Evolutionary conservation across 2,797 vertebrate species (phyloP), one percentile per base, ranked within the genome.

Genomic region (Pipistrellus pygmaeus): DNA sequence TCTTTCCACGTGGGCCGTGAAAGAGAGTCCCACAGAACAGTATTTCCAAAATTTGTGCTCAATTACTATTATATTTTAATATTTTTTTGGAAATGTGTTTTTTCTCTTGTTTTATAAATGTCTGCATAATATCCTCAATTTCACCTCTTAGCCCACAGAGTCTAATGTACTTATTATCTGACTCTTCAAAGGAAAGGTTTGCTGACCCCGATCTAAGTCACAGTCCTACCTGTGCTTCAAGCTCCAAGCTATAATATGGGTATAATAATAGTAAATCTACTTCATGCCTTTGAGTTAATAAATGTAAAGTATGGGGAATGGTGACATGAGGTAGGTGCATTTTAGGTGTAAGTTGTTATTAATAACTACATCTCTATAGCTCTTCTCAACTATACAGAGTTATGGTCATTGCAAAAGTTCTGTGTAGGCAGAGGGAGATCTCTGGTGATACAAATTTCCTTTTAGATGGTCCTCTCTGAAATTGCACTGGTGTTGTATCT

Each of bases 401-500:
- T 41, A 18, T 30, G 38, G n/a, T 57, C 35, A 71, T 44, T 69
- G 41, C 8, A 17, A 66, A 64, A 66, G 18, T 6, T 83, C 51
- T 57, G 13, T 48, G 69, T 35, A 51, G 20, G 41, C 14, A 87
- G 23, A 94, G 41, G 66, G 57, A 93, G 51, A 20, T 30, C 13
- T 21, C 66, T 60, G 82, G 44, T 64, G 30, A 92, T 41, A 76
- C n/a, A 81, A 51, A 25, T 53, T 83, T 92, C 15, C 90, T 80
- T 69, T 78, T 35, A 20, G 21, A 35, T 20, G 73, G 2, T 51
- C 35, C 2, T 66, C 21, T 75, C 73, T 80, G 73, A 95, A 41
- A 77, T 21, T 77, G 15, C 20, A 17, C 23, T 83, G 8, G 21
- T 44, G 35, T 11, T 2, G 23, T 60, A 55, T 78, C 32, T 23